Percentiles rank a stretch among this genome's conserved stretches.
These are phyloP conservation scores for Ceratoteleas bidentatus DNA, from an alignment of 1,140 invertebrate species.

Conservation along the genomic window DNA sequence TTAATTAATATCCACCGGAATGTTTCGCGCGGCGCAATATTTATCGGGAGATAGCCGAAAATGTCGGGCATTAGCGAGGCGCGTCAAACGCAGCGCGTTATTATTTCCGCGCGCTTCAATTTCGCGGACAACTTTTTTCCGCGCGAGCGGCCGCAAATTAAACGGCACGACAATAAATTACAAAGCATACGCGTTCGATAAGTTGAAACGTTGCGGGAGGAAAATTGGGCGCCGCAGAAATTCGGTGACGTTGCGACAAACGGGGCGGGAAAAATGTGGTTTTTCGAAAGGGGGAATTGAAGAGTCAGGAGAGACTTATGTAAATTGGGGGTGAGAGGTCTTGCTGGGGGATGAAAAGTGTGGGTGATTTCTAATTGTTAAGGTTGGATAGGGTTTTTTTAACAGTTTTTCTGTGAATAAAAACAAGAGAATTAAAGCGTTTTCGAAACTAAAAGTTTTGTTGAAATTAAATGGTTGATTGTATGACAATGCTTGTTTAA, in stretches of 20 bases:
- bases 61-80: constrained; percentile 34
- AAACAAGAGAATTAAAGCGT: too few species aligned
- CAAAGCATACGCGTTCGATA: constrained; percentile 38
- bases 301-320: too few species aligned
- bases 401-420: too few species aligned
- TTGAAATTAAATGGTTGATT: too few species aligned
- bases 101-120: constrained; percentile 51
- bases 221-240: constrained; percentile 39
- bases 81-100: constrained; percentile 35
- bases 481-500: too few species aligned
- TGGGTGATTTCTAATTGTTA: too few species aligned
- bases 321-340: too few species aligned
- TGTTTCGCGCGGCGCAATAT: constrained; percentile 18
- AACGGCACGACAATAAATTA: constrained; percentile 56
- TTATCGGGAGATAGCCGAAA: constrained; percentile 45
- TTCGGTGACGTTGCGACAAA: constrained; percentile 22
- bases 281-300: too few species aligned
- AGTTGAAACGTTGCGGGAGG: constrained; percentile 32
- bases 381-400: too few species aligned
- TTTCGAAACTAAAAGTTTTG: too few species aligned
- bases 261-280: too few species aligned
- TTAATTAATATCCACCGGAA: constrained; percentile 32
- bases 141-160: constrained; percentile 47
- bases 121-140: constrained; percentile 49
- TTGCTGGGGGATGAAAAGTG: too few species aligned